Base-by-base conservation (phyloP, 2,113 vertebrate genomes). In the Synchiropus splendidus region DNA sequence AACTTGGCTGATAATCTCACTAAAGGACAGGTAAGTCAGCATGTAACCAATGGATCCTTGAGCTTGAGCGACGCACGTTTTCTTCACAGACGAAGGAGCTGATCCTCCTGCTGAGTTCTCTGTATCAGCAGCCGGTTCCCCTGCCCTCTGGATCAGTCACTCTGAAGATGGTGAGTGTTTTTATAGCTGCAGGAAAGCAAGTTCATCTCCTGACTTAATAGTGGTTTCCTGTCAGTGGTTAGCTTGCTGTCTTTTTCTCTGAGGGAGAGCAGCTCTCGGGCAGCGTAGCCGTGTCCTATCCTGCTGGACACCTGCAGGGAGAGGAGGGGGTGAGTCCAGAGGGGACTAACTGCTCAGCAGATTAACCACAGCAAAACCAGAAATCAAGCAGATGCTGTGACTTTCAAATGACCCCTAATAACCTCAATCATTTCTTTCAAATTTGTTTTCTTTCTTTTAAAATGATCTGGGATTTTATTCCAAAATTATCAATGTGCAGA, bases 1-100 rank as follows among this genome's bases (percentile, higher is more conserved):
- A 89, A 79, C 31, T 64, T 93, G 33, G 90, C 89, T 0, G 90
- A 93, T 52, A 86, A 80, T 50, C 48, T 90, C 36, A 72, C 77
- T 1, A 90, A 90, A 63, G 70, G 85, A 40, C 90, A 94, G 81
- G 91, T 92, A 63, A 82, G 77, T 21, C 18, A 42, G 15, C 12
- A 11, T 13, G 5, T 32, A 12, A 10, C 3, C 12, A 11, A 9
- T 18, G 12, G 32, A 12, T 12, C 12, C 6, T 4, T 5, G 8
- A 27, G 8, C 13, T 13, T 35, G n/a, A n/a, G n/a, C n/a, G n/a
- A n/a, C n/a, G n/a, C n/a, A n/a, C n/a, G 5, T 54, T 15, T 47
- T 40, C 36, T 50, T 13, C 12, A 67, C 66, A 94, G 91, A 78
- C 80, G 36, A 77, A 44, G 0, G 89, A 92, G 62, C 81, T 83